phyloP scores from a whole-genome alignment of 2,113 vertebrate species.

The Brachirus orientalis region DNA sequence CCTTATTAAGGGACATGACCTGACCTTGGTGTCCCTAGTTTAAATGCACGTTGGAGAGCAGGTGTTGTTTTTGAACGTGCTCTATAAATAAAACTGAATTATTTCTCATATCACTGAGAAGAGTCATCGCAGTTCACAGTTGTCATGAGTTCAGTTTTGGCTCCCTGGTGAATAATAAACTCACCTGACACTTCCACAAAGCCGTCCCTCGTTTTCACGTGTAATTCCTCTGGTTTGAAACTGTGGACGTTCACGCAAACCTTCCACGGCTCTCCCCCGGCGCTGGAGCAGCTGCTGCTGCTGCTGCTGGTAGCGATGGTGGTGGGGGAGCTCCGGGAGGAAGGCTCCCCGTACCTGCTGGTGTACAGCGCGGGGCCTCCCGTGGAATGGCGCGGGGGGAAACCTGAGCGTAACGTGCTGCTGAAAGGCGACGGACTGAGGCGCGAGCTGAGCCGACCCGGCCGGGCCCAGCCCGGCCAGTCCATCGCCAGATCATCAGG shows the following conservation, averaged over 20 bases:
- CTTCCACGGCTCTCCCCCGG: conserved; percentile 94
- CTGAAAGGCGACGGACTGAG: conserved; percentile 84
- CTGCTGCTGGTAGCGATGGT: neutral
- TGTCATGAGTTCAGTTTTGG: neutral
- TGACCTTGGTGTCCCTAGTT: neutral
- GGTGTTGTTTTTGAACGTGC: neutral
- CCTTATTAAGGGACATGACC: neutral
- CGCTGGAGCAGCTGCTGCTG: conserved; percentile 27
- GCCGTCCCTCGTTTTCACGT: conserved; percentile 93
- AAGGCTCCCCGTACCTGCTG: conserved; percentile 84
- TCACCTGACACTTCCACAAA: conserved; percentile 98
- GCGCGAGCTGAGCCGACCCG: conserved; percentile 85
- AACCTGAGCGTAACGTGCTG: conserved; percentile 84
- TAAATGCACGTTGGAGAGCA: neutral
- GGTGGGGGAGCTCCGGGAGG: conserved; percentile 82
- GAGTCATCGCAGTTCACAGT: neutral
- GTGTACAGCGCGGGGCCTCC: conserved; percentile 81
- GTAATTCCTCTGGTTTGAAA: conserved; percentile 93
- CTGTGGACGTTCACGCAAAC: conserved; percentile 99
- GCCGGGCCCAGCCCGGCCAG: conserved; percentile 95
- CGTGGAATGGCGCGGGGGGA: conserved; percentile 78
- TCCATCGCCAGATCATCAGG: conserved; percentile 90
- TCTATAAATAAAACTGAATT: conserved; percentile 5
- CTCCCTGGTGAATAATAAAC: conserved; percentile 36
- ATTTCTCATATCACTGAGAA: neutral